These are phyloP conservation scores for Thera obeliscata DNA, from an alignment of 2,888 invertebrate genomes.

Conservation along the genomic window DNA sequence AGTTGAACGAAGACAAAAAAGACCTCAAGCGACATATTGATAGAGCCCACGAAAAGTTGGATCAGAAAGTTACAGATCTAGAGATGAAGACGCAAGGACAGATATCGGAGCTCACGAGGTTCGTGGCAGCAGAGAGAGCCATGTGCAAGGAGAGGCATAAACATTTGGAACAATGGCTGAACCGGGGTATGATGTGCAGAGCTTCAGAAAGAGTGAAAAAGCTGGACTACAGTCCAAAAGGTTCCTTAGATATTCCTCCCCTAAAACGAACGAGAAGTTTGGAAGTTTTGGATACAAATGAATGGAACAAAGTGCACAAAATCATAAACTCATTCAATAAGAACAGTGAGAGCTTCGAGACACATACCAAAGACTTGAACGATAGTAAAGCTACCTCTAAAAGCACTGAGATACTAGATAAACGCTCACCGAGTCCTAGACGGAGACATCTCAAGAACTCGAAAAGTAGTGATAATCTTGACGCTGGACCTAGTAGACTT, in stretches of 20 bases:
- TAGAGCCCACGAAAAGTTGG: conserved; percentile 90
- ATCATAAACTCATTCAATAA: conserved; percentile 72
- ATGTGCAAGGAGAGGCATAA: conserved; percentile 86
- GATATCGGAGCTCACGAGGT: conserved; percentile 88
- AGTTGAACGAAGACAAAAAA: conserved; percentile 91
- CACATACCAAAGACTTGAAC: conserved; percentile 73
- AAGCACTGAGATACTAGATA: conserved; percentile 80
- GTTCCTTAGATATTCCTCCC: conserved; percentile 82
- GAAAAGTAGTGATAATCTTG: conserved; percentile 74
- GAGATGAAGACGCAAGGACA: conserved; percentile 90
- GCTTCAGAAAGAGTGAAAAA: conserved; percentile 80
- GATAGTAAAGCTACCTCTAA: conserved; percentile 75
- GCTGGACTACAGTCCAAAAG: conserved; percentile 79
- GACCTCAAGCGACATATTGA: conserved; percentile 91
- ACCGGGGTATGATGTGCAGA: conserved; percentile 86
- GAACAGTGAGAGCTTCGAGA: conserved; percentile 68
- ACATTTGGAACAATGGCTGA: conserved; percentile 89
- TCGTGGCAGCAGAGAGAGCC: conserved; percentile 86
- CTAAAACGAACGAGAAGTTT: conserved; percentile 89
- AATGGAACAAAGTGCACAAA: conserved; percentile 71
- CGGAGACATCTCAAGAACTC: conserved; percentile 70
- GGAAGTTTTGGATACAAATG: conserved; percentile 82
- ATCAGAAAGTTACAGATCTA: conserved; percentile 91
- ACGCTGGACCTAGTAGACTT: conserved; percentile 67
- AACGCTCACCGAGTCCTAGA: conserved; percentile 67